Percentiles rank a stretch among this genome's conserved stretches.
These are phyloP conservation scores for Andrena bucephala DNA, from an alignment of 2,888 invertebrate species.

Conservation along the genomic window DNA sequence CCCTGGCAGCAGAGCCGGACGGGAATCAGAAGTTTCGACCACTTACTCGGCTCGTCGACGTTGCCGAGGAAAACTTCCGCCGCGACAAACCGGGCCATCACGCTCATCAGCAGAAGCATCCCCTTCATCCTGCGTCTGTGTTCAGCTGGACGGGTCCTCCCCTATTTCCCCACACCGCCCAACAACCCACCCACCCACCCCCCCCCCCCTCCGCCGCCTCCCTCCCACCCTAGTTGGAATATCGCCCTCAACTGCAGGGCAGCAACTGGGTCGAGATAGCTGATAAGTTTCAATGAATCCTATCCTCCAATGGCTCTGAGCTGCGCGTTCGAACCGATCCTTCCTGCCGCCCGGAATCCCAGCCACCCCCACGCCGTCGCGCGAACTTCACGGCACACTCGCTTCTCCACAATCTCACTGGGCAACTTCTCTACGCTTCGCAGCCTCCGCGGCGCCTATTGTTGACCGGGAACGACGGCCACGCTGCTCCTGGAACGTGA, in stretches of 20 bases:
- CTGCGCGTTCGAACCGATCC: constrained; percentile 22
- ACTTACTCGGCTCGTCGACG: constrained; percentile 79
- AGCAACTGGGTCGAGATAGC: constrained; percentile 43
- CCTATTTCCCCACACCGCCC: not conserved
- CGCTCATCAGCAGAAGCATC: constrained; percentile 74
- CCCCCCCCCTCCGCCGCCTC: too few species aligned
- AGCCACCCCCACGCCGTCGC: constrained; percentile 15
- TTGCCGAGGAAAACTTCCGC: constrained; percentile 74
- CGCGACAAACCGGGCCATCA: constrained; percentile 73
- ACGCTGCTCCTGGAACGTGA: not conserved
- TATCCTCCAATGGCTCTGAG: constrained; percentile 44
- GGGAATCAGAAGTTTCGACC: constrained; percentile 51
- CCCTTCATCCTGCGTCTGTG: constrained; percentile 66
- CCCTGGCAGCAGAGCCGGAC: not conserved
- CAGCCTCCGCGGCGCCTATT: not conserved
- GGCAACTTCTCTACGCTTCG: not conserved
- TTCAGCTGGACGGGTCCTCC: constrained; percentile 23
- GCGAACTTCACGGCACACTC: constrained; percentile 42
- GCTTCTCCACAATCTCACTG: constrained; percentile 22
- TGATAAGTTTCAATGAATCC: constrained; percentile 64
- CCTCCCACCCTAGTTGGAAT: constrained; percentile 23
- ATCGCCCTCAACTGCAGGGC: constrained; percentile 32
- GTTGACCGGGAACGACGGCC: not conserved
- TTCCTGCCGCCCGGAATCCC: constrained; percentile 22
- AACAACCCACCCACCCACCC: too few species aligned